Conservation (phyloP, 2,888 invertebrate species). For the Caenorhabditis sp. region DNA sequence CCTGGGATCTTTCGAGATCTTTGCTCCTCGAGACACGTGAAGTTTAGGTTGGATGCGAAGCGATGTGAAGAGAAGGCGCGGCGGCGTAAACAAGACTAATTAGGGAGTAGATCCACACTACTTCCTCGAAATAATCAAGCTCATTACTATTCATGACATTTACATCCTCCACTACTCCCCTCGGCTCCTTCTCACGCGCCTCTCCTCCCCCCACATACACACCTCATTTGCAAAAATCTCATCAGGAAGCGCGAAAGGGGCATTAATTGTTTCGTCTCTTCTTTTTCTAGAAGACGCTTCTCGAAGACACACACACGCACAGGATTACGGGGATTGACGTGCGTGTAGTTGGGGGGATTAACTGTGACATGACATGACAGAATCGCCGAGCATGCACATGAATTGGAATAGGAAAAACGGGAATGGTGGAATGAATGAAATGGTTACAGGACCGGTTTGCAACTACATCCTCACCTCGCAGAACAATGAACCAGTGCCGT, state of each 20-base stretch:
- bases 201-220: no score
- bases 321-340: conserved; percentile 56
- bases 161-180: conserved; percentile 34
- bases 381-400: conserved; percentile 30
- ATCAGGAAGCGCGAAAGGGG: conserved; percentile 26
- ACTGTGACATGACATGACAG: conserved; percentile 54
- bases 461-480: conserved; percentile 74
- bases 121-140: conserved; percentile 54
- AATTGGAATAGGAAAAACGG: conserved; percentile 32
- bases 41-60: no score
- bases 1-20: no score
- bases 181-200: no score
- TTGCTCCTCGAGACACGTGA: not conserved
- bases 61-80: no score
- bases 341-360: conserved; percentile 35
- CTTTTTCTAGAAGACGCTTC: conserved; percentile 5
- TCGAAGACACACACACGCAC: conserved; percentile 47
- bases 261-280: conserved; percentile 54
- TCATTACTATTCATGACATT: conserved; percentile 55
- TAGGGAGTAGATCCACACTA: conserved; percentile 16
- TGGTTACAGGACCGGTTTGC: conserved; percentile 79
- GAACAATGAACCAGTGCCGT: conserved; percentile 71
- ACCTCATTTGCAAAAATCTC: conserved; percentile 59
- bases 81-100: conserved; percentile 35
- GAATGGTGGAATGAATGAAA: not conserved